Conservation (phyloP, 2,888 invertebrate genomes). For the Epinotia ramella region DNA sequence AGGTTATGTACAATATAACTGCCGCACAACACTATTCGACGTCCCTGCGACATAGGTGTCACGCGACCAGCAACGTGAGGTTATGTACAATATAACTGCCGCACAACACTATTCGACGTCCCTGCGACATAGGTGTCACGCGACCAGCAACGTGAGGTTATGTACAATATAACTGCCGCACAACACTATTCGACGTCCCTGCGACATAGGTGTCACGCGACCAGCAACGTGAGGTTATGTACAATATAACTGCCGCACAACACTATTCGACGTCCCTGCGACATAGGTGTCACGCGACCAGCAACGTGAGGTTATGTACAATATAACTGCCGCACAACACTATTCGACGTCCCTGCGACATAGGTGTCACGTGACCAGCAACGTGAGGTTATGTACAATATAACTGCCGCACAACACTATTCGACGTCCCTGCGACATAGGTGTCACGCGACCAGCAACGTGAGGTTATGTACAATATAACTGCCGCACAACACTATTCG, state of each 20-base stretch:
- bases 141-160: not conserved
- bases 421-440: not conserved
- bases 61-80: not conserved
- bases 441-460: not conserved
- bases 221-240: not conserved
- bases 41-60: not conserved
- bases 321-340: not conserved
- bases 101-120: not conserved
- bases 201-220: not conserved
- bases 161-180: not conserved
- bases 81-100: constrained; percentile 11
- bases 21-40: not conserved
- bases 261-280: not conserved
- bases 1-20: constrained; percentile 9
- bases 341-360: not conserved
- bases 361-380: not conserved
- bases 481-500: not conserved
- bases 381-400: constrained; percentile 17
- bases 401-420: not conserved
- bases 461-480: constrained; percentile 13
- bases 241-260: not conserved
- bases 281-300: not conserved
- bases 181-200: not conserved
- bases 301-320: constrained; percentile 9
- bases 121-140: not conserved